A percentile compares a stretch with the other conserved stretches of the same genome.
Evolutionary conservation across 1,140 invertebrate species (phyloP).

Genomic region (Drosophila paulistorum): DNA sequence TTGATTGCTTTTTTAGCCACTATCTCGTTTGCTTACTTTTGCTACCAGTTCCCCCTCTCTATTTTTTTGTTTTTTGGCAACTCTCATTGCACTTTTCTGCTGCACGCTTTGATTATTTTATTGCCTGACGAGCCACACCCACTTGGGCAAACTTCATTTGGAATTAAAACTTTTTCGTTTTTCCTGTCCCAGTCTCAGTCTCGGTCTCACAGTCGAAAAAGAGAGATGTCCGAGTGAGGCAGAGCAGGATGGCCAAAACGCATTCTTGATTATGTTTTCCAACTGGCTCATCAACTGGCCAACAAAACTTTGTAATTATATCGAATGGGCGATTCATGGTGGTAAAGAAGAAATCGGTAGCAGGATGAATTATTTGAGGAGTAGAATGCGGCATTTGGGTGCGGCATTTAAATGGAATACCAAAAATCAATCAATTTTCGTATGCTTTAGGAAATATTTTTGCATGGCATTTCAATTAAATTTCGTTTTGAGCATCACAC

Average conservation of each 20-base stretch:
- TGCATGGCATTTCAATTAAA: conserved; percentile 74
- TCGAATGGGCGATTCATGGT: conserved; percentile 54
- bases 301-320: conserved; percentile 78
- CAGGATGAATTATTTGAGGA: too few species aligned
- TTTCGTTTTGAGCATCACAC: conserved; percentile 52
- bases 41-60: conserved; percentile 40
- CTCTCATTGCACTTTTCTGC: conserved; percentile 72
- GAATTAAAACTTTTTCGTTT: conserved; percentile 72
- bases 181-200: conserved; percentile 13
- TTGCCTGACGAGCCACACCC: conserved; percentile 42
- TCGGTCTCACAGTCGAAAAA: not conserved
- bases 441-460: conserved; percentile 62
- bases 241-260: conserved; percentile 47
- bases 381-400: conserved; percentile 3
- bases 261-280: conserved; percentile 80
- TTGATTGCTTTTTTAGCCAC: not conserved
- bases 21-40: conserved; percentile 61
- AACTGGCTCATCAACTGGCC: conserved; percentile 76
- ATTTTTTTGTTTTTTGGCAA: conserved; percentile 54
- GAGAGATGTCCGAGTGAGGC: conserved; percentile 17
- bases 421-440: conserved; percentile 76
- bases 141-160: conserved; percentile 69
- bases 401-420: conserved; percentile 45
- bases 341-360: too few species aligned
- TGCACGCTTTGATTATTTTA: conserved; percentile 81